Percentiles rank a stretch among this genome's conserved stretches.
phyloP scores from a whole-genome alignment of 37 sponge, comb jelly and placozoan genomes.

The Tethya wilhelma region DNA sequence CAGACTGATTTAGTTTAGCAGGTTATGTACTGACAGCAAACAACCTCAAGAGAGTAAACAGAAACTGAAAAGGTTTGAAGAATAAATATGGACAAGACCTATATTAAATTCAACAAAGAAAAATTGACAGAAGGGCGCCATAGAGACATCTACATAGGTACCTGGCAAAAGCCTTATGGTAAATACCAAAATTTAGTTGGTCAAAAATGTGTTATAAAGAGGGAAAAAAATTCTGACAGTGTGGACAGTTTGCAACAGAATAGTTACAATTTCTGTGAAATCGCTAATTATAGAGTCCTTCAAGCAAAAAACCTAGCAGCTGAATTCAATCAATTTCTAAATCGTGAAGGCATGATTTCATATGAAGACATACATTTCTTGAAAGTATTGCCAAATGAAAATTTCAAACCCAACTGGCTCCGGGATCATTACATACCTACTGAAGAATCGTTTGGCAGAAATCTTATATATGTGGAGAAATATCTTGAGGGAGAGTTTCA shows the following conservation, averaged over 20 bases:
- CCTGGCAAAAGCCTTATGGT: slow-evolving; percentile 7
- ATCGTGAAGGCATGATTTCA: slow-evolving; percentile 9
- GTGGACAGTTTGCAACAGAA: slow-evolving; percentile 20
- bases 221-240: slow-evolving; percentile 29
- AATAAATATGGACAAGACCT: too few species aligned
- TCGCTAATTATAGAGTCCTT: slow-evolving; percentile 6
- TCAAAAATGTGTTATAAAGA: slow-evolving; percentile 6
- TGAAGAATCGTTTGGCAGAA: too few species aligned
- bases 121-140: slow-evolving; percentile 52
- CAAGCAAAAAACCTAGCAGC: slow-evolving; percentile 35
- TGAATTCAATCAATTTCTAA: slow-evolving; percentile 15
- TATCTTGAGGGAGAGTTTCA: too few species aligned
- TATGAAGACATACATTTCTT: slow-evolving; percentile 33
- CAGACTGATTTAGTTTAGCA: too few species aligned
- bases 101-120: slow-evolving; percentile 7
- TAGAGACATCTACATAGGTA: slow-evolving; percentile 49
- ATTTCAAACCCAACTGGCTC: too few species aligned
- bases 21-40: too few species aligned
- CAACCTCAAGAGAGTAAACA: too few species aligned
- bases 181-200: too few species aligned
- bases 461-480: slow-evolving; percentile 10
- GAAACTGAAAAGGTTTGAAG: too few species aligned
- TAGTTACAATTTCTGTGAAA: slow-evolving; percentile 33
- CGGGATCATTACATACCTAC: too few species aligned
- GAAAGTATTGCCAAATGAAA: too few species aligned